Evolutionary conservation across 2,888 invertebrate genomes (phyloP), one percentile per base, ranked within the genome.

Genomic region (Synanthedon formicaeformis): DNA sequence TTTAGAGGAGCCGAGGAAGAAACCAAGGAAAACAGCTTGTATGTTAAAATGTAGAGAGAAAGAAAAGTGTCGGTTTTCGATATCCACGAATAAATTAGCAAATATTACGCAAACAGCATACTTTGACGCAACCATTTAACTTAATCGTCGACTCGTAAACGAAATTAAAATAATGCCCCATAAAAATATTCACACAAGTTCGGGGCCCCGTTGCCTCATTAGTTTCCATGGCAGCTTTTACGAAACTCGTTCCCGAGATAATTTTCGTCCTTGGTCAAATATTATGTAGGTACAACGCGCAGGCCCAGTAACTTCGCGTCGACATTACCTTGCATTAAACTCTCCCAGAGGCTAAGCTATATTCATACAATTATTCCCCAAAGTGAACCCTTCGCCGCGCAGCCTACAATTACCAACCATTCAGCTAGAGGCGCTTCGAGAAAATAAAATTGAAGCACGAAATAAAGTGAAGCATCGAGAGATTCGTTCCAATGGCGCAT

Each of bases 331-430:
- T 76, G 77, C 79, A 85, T 85, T 85, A 85, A 85, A 81, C 73
- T 77, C 76, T 84, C 84, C 82, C 83, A 67, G 69, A 80, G 82
- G 81, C 77, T 71, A 63, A 61, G 75, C 84, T 74, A 80, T 78
- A 77, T 84, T 80, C 77, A 71, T 66, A 79, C 82, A 85, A 85
- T 87, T 86, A 86, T 83, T 86, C 83, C 82, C 84, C 66, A 72
- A 78, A 84, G 85, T 76, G 77, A 77, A 83, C 81, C 85, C 81
- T 83, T 80, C 73, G 67, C 64, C 65, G 69, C 71, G 75, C 69
- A 78, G 75, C 78, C 83, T 81, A 79, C 86, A 87, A 87, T 87
- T 85, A 87, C 84, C 82, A 73, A 71, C 77, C 81, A 81, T 82
- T 81, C 75, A 72, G 78, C 80, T 75, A 75, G 78, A 75, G 77